Conservation (phyloP, 2,797 vertebrate genomes). For the Gallinago stenura region DNA sequence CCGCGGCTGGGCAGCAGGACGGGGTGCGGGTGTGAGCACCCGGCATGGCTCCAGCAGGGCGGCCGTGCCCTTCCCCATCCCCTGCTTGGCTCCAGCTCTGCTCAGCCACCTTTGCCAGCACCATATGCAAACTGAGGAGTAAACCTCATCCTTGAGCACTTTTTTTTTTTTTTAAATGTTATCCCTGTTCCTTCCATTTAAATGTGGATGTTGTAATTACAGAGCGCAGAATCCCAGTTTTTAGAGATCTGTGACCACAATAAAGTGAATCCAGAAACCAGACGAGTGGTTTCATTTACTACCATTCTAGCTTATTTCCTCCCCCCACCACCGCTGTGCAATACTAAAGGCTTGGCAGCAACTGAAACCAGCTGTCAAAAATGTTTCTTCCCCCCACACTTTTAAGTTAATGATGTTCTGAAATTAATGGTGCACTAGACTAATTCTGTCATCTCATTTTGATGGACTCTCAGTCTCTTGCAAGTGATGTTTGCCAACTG, state of each 20-base stretch:
- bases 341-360: conserved; percentile 63
- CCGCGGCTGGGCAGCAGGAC: fast-evolving
- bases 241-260: conserved; percentile 74
- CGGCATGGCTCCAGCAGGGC: fast-evolving
- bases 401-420: conserved; percentile 48
- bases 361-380: conserved; percentile 74
- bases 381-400: conserved; percentile 51
- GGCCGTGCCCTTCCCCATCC: fast-evolving
- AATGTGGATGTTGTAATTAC: conserved; percentile 67
- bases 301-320: conserved; percentile 73
- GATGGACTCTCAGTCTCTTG: not conserved
- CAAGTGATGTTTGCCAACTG: not conserved
- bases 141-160: not conserved
- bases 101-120: not conserved
- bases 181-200: not conserved
- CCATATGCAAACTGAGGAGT: not conserved
- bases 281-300: conserved; percentile 76
- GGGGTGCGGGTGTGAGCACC: not conserved
- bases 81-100: not conserved
- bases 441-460: conserved; percentile 3
- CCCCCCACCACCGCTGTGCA: conserved; percentile 25
- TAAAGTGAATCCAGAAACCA: conserved; percentile 74
- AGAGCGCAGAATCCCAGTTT: conserved; percentile 59
- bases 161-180: not conserved
- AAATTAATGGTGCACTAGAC: conserved; percentile 38